A percentile compares a stretch with the other conserved stretches of the same genome.
Evolutionary conservation across 1,140 invertebrate genomes (phyloP).

Genomic region (Drosophila gunungcola): DNA sequence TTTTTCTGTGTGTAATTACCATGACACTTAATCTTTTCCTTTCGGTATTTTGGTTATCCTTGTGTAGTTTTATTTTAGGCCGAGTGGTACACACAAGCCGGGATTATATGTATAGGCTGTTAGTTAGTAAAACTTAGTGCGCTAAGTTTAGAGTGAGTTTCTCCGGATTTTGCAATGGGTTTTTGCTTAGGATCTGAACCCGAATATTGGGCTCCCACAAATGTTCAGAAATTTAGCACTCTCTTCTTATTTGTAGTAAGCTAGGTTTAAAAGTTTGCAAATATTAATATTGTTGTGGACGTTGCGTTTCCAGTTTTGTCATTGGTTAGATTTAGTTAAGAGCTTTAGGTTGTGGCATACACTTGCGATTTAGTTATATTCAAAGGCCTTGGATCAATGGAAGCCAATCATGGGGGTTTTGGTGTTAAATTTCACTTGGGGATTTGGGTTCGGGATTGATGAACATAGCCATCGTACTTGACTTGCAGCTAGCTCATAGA

Average conservation of each 20-base stretch:
- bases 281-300: constrained; percentile 58
- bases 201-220: constrained; percentile 2
- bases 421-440: constrained; percentile 40
- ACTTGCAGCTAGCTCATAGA: constrained; percentile 27
- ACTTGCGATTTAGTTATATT: constrained; percentile 10
- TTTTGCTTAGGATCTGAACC: constrained; percentile 33
- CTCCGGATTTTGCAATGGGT: constrained; percentile 10
- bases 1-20: constrained; percentile 29
- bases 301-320: constrained; percentile 70
- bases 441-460: constrained; percentile 20
- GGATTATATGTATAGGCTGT: constrained; percentile 29
- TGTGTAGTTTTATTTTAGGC: constrained; percentile 31
- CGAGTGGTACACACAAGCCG: constrained; percentile 36
- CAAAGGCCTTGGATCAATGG: constrained; percentile 50
- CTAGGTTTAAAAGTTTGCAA: constrained; percentile 50
- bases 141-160: constrained; percentile 35
- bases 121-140: constrained; percentile 56
- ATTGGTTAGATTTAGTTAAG: constrained; percentile 42
- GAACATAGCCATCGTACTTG: constrained; percentile 24
- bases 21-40: constrained; percentile 18
- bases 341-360: constrained; percentile 30
- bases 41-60: constrained; percentile 22
- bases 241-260: constrained; percentile 35
- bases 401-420: constrained; percentile 45
- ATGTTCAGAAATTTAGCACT: constrained; percentile 35